Evolutionary conservation across 2,888 invertebrate genomes (phyloP).

Genomic region (Amblyteles armatorius): DNA sequence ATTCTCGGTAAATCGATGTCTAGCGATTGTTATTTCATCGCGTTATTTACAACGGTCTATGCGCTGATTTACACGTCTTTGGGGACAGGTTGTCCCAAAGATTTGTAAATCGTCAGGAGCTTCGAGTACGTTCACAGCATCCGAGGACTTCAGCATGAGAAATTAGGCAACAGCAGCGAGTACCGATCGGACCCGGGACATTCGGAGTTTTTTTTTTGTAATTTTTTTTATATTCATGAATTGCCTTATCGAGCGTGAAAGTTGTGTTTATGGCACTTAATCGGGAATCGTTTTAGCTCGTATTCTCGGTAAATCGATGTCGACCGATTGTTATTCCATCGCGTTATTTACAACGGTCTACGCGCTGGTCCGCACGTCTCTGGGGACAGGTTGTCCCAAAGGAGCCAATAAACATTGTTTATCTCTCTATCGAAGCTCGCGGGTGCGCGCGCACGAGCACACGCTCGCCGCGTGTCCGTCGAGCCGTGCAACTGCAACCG

Average conservation of each 20-base stretch:
- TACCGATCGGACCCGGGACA: no score
- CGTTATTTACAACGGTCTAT: slow-evolving; percentile 49
- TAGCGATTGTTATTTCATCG: slow-evolving; percentile 56
- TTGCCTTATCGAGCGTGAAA: slow-evolving; percentile 4
- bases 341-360: slow-evolving; percentile 49
- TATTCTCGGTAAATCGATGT: slow-evolving; percentile 50
- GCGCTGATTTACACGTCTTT: slow-evolving; percentile 57
- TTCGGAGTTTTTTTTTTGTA: no score
- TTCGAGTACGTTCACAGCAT: no score
- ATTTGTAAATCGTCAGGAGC: no score
- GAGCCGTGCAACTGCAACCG: slow-evolving; percentile 41
- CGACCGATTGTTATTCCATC: slow-evolving; percentile 56
- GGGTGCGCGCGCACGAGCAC: not conserved
- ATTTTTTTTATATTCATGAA: not conserved
- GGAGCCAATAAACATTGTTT: slow-evolving; percentile 68
- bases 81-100: slow-evolving; percentile 66
- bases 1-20: slow-evolving; percentile 50
- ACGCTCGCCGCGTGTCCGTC: slow-evolving; percentile 36
- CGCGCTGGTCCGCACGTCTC: slow-evolving; percentile 52
- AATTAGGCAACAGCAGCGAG: no score
- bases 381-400: slow-evolving; percentile 66
- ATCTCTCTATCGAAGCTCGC: slow-evolving; percentile 61
- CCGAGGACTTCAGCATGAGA: no score
- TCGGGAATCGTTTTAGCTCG: slow-evolving; percentile 32
- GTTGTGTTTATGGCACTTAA: slow-evolving; percentile 13